phyloP scores from a whole-genome alignment of 2,113 vertebrate genomes.

The Otolemur garnettii region DNA sequence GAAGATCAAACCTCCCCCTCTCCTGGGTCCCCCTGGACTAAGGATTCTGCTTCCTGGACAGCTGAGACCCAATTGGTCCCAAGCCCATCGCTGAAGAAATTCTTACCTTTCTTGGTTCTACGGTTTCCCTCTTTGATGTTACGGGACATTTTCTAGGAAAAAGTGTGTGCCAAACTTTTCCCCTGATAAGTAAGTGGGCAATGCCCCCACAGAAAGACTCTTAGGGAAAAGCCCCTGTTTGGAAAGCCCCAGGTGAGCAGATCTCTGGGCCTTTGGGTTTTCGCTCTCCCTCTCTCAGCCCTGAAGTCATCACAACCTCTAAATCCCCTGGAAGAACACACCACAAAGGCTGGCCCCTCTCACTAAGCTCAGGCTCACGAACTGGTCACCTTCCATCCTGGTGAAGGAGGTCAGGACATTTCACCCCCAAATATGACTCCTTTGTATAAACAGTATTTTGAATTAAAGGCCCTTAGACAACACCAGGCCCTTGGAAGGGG shows the following conservation, averaged over 20 bases:
- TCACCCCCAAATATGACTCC: no score
- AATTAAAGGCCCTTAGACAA: no score
- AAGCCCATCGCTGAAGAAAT: background rate
- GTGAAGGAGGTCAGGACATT: background rate
- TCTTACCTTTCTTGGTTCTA: background rate
- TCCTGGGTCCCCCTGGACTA: background rate
- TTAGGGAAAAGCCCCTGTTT: slow-evolving; percentile 49
- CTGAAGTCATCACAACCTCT: background rate
- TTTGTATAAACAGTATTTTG: no score
- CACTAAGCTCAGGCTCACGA: background rate
- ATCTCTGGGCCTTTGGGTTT: slow-evolving; percentile 4
- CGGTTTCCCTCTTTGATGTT: slow-evolving; percentile 40
- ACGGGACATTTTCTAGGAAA: slow-evolving; percentile 59
- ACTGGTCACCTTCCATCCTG: background rate
- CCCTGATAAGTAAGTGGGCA: background rate
- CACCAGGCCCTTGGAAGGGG: no score
- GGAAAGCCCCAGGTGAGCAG: slow-evolving; percentile 38
- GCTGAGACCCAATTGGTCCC: background rate
- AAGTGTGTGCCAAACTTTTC: slow-evolving; percentile 30
- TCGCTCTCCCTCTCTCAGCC: background rate
- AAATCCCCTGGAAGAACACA: background rate
- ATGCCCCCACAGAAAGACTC: background rate
- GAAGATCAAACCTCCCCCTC: background rate
- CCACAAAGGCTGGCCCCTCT: background rate
- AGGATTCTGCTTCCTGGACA: background rate